These are phyloP conservation scores for Bungarus multicinctus DNA, from an alignment of 2,113 vertebrate genomes.

Conservation along the genomic window DNA sequence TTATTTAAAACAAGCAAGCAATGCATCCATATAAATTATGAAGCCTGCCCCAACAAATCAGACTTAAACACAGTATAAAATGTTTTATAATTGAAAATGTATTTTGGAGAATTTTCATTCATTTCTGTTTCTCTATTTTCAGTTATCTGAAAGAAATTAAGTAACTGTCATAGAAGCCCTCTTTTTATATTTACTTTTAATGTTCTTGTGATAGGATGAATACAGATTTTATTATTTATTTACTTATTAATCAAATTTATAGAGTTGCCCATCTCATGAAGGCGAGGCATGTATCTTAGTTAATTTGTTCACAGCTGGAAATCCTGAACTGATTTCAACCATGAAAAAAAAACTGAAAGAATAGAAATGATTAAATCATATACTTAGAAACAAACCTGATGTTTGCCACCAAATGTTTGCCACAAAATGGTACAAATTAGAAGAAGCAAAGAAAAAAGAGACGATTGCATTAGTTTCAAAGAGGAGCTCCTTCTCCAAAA, in stretches of 20 bases:
- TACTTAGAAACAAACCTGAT: background rate
- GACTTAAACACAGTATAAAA: background rate
- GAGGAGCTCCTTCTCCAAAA: background rate
- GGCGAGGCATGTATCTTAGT: background rate
- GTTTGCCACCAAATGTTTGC: background rate
- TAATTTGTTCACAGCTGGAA: background rate
- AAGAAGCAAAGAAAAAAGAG: background rate
- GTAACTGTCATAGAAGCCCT: background rate
- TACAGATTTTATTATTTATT: background rate
- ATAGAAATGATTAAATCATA: background rate
- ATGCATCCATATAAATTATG: background rate
- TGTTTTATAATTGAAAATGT: background rate
- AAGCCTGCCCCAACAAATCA: background rate
- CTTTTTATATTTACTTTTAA: background rate
- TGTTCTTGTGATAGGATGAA: background rate
- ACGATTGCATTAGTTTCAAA: background rate
- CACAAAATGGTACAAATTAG: background rate
- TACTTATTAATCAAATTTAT: background rate
- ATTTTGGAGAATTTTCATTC: background rate
- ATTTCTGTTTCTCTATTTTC: too few relatives aligned
- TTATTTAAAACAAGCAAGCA: background rate
- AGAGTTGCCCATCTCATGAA: background rate
- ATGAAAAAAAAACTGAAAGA: background rate
- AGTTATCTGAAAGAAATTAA: too few relatives aligned
- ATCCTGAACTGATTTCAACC: background rate